phyloP scores from a whole-genome alignment of 2,797 vertebrate species.

The Eulemur mongoz region DNA sequence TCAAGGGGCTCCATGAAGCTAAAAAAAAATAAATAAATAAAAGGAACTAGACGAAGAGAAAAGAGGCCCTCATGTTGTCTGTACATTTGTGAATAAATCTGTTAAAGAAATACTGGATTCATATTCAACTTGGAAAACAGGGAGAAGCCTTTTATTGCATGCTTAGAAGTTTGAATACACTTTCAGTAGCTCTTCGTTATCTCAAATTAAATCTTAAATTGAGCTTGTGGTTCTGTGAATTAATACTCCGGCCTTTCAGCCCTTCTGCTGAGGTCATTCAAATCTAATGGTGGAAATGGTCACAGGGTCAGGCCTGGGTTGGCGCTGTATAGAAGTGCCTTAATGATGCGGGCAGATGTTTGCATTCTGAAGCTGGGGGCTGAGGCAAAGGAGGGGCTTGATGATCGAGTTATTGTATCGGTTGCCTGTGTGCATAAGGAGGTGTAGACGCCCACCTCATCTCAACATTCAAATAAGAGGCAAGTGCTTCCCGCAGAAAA shows the following conservation, averaged over 20 bases:
- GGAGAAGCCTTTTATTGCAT: conserved; percentile 83
- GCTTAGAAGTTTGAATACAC: conserved; percentile 88
- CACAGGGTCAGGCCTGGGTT: conserved; percentile 86
- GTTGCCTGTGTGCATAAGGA: conserved; percentile 65
- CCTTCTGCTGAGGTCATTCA: conserved; percentile 87
- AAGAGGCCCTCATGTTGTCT: conserved; percentile 73
- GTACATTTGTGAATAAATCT: conserved; percentile 86
- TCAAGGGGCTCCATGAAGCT: conserved; percentile 71
- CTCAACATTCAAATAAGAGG: conserved; percentile 40
- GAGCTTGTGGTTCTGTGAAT: conserved; percentile 89
- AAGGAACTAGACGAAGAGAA: conserved; percentile 51
- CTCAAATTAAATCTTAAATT: conserved; percentile 92
- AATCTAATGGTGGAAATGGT: conserved; percentile 87
- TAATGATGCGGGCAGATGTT: conserved; percentile 87
- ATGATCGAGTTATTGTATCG: conserved; percentile 73
- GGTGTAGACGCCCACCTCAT: conserved; percentile 47
- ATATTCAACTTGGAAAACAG: conserved; percentile 86
- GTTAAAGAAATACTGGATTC: conserved; percentile 85
- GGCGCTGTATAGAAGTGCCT: conserved; percentile 84
- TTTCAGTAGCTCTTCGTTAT: conserved; percentile 88
- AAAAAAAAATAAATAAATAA: conserved; percentile 44
- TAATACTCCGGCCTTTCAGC: conserved; percentile 88
- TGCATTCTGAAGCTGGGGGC: conserved; percentile 79
- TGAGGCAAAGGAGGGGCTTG: conserved; percentile 68
- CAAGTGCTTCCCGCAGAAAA: conserved; percentile 57